Conservation (phyloP, 1,140 invertebrate genomes). For the Melipona quadrifasciata region DNA sequence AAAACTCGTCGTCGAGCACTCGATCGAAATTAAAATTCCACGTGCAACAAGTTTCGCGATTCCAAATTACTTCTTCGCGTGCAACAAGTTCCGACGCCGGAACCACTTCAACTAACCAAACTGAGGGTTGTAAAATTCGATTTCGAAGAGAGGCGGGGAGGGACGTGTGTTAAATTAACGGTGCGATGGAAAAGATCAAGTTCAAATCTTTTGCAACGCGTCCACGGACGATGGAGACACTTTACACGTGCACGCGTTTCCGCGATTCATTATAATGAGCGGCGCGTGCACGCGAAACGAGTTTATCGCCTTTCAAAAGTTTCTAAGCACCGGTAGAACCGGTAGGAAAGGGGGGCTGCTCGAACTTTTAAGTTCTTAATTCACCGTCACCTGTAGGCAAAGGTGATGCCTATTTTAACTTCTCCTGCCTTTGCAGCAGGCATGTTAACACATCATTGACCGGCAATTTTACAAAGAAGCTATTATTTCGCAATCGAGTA, state of each 20-base stretch:
- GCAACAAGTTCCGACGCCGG: background rate
- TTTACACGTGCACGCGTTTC: constrained; percentile 52
- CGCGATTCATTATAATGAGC: constrained; percentile 70
- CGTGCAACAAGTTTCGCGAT: background rate
- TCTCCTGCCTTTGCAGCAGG: background rate
- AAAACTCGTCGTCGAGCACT: background rate
- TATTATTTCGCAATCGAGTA: no score
- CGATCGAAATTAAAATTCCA: background rate
- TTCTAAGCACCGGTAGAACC: constrained; percentile 67
- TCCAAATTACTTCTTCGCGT: background rate
- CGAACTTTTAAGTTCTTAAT: constrained; percentile 74
- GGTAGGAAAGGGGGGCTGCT: constrained; percentile 56
- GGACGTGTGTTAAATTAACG: no score
- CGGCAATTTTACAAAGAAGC: no score
- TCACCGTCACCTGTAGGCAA: constrained; percentile 69
- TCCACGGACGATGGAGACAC: no score
- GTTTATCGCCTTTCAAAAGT: constrained; percentile 73
- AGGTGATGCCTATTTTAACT: constrained; percentile 51
- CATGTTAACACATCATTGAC: no score
- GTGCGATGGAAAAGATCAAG: no score
- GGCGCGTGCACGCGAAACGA: constrained; percentile 72
- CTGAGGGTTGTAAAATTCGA: no score
- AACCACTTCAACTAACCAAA: background rate
- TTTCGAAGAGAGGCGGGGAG: no score
- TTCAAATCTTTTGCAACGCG: no score